phyloP scores from a whole-genome alignment of 53 echinoderm and acorn worm genomes.

The Luidia sarsii region DNA sequence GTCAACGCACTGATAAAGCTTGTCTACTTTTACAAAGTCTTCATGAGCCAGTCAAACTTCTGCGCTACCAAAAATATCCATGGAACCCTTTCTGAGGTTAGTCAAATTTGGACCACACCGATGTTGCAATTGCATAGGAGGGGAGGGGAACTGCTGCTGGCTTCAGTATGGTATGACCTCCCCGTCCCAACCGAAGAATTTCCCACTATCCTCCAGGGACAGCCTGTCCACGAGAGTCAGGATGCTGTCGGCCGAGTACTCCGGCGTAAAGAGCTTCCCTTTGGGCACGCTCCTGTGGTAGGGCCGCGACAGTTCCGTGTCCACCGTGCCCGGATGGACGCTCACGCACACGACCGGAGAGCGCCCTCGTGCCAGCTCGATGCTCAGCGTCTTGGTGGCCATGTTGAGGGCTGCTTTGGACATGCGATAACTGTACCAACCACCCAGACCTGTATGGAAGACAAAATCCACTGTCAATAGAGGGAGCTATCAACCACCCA shows the following conservation, averaged over 20 bases:
- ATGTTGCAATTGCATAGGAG: too few relatives aligned
- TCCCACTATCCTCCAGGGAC: slow-evolving; percentile 68
- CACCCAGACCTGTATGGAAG: slow-evolving; percentile 66
- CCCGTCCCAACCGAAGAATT: slow-evolving; percentile 82
- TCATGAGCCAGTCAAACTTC: too few relatives aligned
- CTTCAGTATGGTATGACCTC: slow-evolving; percentile 73
- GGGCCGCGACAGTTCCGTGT: slow-evolving; percentile 83
- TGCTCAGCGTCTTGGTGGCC: slow-evolving; percentile 91
- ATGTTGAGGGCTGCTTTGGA: slow-evolving; percentile 95
- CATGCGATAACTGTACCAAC: slow-evolving; percentile 98
- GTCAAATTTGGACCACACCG: too few relatives aligned
- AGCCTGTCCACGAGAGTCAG: slow-evolving; percentile 65
- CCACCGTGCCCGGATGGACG: slow-evolving; percentile 85
- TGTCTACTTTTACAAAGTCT: too few relatives aligned
- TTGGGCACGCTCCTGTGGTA: slow-evolving; percentile 80
- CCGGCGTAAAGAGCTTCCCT: slow-evolving; percentile 69
- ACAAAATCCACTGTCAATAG: too few relatives aligned
- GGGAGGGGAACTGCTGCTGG: too few relatives aligned
- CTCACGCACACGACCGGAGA: slow-evolving; percentile 76
- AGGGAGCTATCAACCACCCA: too few relatives aligned
- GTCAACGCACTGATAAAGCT: too few relatives aligned
- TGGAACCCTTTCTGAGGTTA: too few relatives aligned
- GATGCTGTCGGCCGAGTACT: slow-evolving; percentile 68
- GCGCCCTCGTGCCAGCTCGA: slow-evolving; percentile 74
- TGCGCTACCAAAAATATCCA: too few relatives aligned